Conservation (phyloP, 2,888 invertebrate species). For the Lamproptera curius region DNA sequence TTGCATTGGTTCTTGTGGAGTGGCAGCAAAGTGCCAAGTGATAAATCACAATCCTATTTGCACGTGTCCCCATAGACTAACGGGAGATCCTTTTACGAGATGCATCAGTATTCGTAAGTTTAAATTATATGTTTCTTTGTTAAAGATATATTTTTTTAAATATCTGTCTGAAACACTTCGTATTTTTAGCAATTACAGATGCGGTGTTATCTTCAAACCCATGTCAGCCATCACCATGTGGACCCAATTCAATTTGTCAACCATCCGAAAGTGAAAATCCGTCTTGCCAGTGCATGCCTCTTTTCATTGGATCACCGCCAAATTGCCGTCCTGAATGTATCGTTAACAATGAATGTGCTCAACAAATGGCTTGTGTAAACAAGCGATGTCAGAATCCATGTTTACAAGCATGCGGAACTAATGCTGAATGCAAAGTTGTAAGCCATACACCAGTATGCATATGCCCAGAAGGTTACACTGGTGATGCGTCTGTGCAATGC, state of each 20-base stretch:
- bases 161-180: slow-evolving; percentile 8
- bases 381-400: slow-evolving; percentile 89
- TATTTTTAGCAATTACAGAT: slow-evolving; percentile 44
- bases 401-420: slow-evolving; percentile 83
- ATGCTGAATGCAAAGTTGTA: slow-evolving; percentile 86
- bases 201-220: slow-evolving; percentile 69
- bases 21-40: slow-evolving; percentile 84
- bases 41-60: slow-evolving; percentile 88
- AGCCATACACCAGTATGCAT: slow-evolving; percentile 86
- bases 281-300: slow-evolving; percentile 83
- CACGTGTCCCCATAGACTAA: slow-evolving; percentile 79
- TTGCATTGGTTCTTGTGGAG: slow-evolving; percentile 88
- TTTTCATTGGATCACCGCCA: slow-evolving; percentile 84
- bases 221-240: slow-evolving; percentile 88
- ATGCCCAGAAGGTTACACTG: slow-evolving; percentile 82
- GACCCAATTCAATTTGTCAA: slow-evolving; percentile 83
- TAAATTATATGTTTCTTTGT: background rate
- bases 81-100: slow-evolving; percentile 84
- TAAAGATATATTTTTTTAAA: no score
- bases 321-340: slow-evolving; percentile 86
- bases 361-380: slow-evolving; percentile 84
- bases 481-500: slow-evolving; percentile 87
- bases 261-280: slow-evolving; percentile 75
- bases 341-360: slow-evolving; percentile 83
- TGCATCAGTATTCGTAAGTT: slow-evolving; percentile 75